Evolutionary conservation across 35 echinoderm and acorn worm genomes (phyloP).

Genomic region (Heliocidaris erythrogramma): DNA sequence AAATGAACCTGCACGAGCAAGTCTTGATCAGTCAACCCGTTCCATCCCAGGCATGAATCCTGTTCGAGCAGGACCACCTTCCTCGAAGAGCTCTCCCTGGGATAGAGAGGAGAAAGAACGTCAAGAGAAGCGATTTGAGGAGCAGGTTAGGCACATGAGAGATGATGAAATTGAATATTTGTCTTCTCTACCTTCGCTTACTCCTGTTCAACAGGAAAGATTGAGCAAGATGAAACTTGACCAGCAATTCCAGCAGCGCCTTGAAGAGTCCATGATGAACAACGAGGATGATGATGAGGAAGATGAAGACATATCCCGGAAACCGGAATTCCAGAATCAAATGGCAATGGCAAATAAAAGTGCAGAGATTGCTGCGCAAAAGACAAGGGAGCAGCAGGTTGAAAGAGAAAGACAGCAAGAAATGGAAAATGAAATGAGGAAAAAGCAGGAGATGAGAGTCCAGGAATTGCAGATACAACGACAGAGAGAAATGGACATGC

Average conservation of each 20-base stretch:
- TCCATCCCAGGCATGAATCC: neutral
- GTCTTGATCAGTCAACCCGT: neutral
- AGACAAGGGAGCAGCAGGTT: conserved; percentile 29
- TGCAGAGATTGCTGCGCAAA: conserved; percentile 36
- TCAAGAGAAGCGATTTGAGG: conserved; percentile 68
- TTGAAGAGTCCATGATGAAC: conserved; percentile 67
- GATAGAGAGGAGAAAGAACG: conserved; percentile 73
- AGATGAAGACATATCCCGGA: conserved; percentile 42
- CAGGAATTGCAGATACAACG: conserved; percentile 31
- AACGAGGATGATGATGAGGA: conserved; percentile 68
- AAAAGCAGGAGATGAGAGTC: conserved; percentile 43
- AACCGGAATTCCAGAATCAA: conserved; percentile 42
- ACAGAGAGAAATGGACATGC: conserved; percentile 53
- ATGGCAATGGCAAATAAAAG: conserved; percentile 48
- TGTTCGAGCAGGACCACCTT: neutral
- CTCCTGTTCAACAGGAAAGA: conserved; percentile 82
- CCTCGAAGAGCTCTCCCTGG: conserved; percentile 71
- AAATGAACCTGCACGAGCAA: conserved; percentile 30
- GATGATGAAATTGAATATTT: conserved; percentile 76
- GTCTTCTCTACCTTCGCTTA: conserved; percentile 48
- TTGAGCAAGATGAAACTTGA: conserved; percentile 81
- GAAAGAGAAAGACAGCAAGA: conserved; percentile 15
- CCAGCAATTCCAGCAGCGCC: conserved; percentile 76
- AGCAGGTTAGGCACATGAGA: conserved; percentile 60
- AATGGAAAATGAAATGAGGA: conserved; percentile 31